These are phyloP conservation scores for Drosophila cognata DNA, from an alignment of 2,888 invertebrate species.

Conservation along the genomic window DNA sequence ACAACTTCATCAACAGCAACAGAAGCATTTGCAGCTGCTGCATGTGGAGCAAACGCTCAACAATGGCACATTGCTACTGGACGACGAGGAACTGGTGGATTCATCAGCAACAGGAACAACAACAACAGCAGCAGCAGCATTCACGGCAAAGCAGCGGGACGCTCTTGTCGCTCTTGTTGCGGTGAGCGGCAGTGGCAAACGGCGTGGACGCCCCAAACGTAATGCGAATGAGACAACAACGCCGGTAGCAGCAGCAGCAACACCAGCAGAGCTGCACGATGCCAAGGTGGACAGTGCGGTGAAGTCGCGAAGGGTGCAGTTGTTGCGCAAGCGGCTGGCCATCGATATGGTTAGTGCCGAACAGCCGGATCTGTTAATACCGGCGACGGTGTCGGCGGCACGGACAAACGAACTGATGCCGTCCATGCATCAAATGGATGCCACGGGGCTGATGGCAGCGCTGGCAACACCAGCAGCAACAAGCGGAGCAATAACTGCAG, in stretches of 20 bases:
- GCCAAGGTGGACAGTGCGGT: slow-evolving; percentile 50
- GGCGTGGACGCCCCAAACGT: slow-evolving; percentile 86
- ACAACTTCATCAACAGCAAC: slow-evolving; percentile 35
- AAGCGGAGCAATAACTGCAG: not conserved
- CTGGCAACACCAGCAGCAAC: slow-evolving; percentile 12
- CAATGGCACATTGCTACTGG: slow-evolving; percentile 44
- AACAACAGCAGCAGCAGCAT: slow-evolving; percentile 3
- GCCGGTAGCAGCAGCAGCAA: slow-evolving; percentile 12
- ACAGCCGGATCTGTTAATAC: slow-evolving; percentile 31
- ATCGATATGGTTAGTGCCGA: slow-evolving; percentile 83
- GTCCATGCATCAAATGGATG: slow-evolving; percentile 17
- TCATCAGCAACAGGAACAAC: slow-evolving; percentile 9
- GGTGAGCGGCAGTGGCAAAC: slow-evolving; percentile 48
- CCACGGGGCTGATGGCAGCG: slow-evolving; percentile 1
- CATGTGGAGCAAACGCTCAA: slow-evolving; percentile 31
- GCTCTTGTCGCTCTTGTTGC: slow-evolving; percentile 4
- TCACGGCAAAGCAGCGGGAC: not conserved
- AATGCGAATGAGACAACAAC: slow-evolving; percentile 35
- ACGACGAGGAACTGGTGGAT: slow-evolving; percentile 11
- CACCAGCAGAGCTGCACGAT: slow-evolving; percentile 12
- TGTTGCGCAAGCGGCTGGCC: slow-evolving; percentile 82
- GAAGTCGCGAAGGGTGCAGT: slow-evolving; percentile 82
- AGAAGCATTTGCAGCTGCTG: slow-evolving; percentile 9
- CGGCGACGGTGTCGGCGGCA: slow-evolving; percentile 10
- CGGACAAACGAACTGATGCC: slow-evolving; percentile 10